A percentile compares a stretch with the other conserved stretches of the same genome.
Conservation (phyloP, 2,888 invertebrate genomes). For the Beris chalybata region DNA sequence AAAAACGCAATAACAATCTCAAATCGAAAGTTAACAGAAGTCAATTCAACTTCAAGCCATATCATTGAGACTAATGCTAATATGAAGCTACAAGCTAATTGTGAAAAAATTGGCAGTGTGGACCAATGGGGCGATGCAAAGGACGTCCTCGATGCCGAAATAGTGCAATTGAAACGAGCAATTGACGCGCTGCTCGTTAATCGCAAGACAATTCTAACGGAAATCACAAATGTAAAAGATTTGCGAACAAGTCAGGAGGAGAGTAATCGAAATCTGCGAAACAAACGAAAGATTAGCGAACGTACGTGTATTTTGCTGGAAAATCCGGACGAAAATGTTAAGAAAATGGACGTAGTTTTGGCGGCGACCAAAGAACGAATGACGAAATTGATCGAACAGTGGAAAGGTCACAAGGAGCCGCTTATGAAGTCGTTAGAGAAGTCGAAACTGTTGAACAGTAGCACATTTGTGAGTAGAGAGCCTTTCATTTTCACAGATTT, state of each 20-base stretch:
- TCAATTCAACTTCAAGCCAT: too few relatives aligned
- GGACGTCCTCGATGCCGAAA: constrained; percentile 40
- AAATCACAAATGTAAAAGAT: constrained; percentile 44
- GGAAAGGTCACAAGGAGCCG: constrained; percentile 72
- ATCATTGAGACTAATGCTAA: too few relatives aligned
- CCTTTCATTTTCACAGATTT: too few relatives aligned
- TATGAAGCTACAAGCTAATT: not conserved
- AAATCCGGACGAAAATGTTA: constrained; percentile 64
- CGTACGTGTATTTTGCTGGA: constrained; percentile 67
- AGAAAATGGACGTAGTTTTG: constrained; percentile 62
- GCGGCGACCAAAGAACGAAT: constrained; percentile 66
- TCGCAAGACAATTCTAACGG: constrained; percentile 40
- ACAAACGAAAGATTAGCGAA: constrained; percentile 60
- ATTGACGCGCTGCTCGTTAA: constrained; percentile 50
- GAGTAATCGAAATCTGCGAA: constrained; percentile 53
- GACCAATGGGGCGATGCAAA: not conserved
- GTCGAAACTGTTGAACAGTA: constrained; percentile 50
- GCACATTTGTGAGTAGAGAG: constrained; percentile 47
- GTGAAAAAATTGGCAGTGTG: not conserved
- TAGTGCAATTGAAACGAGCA: constrained; percentile 52
- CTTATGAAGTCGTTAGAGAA: constrained; percentile 61
- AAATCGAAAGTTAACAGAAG: too few relatives aligned
- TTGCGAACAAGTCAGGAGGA: constrained; percentile 53
- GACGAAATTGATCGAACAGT: constrained; percentile 67
- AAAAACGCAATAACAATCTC: not conserved